Evolutionary conservation across 2,888 invertebrate species (phyloP).

Genomic region (Napeogenes sylphis): DNA sequence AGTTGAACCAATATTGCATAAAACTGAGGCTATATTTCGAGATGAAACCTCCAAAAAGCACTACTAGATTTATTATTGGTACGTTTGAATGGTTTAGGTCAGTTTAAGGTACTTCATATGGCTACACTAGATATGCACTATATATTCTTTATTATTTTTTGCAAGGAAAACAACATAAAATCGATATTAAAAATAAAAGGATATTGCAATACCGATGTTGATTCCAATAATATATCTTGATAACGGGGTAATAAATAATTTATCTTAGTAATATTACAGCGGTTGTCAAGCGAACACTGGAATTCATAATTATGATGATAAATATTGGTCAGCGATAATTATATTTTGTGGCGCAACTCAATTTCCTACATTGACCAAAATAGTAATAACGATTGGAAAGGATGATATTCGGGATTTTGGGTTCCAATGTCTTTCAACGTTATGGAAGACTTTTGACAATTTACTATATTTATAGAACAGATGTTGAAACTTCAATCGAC

Average conservation of each 20-base stretch:
- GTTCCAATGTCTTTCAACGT: too few relatives aligned
- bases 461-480: too few relatives aligned
- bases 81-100: not conserved
- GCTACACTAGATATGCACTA: too few relatives aligned
- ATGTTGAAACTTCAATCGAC: too few relatives aligned
- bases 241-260: too few relatives aligned
- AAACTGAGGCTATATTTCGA: not conserved
- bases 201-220: too few relatives aligned
- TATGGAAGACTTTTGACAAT: too few relatives aligned
- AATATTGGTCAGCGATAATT: slow-evolving; percentile 18
- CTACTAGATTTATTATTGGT: not conserved
- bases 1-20: not conserved
- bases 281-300: not conserved
- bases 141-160: too few relatives aligned
- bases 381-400: slow-evolving; percentile 13
- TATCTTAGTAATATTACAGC: not conserved
- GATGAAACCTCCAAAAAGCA: not conserved
- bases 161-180: too few relatives aligned
- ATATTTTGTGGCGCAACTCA: slow-evolving; percentile 21
- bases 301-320: slow-evolving; percentile 2
- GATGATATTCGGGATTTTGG: not conserved
- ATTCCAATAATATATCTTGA: too few relatives aligned
- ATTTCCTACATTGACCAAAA: slow-evolving; percentile 27
- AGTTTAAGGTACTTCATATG: too few relatives aligned
- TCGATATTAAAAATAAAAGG: too few relatives aligned